Evolutionary conservation across 92 coral and sea anemone genomes (phyloP).

Genomic region (Siderastrea radians): DNA sequence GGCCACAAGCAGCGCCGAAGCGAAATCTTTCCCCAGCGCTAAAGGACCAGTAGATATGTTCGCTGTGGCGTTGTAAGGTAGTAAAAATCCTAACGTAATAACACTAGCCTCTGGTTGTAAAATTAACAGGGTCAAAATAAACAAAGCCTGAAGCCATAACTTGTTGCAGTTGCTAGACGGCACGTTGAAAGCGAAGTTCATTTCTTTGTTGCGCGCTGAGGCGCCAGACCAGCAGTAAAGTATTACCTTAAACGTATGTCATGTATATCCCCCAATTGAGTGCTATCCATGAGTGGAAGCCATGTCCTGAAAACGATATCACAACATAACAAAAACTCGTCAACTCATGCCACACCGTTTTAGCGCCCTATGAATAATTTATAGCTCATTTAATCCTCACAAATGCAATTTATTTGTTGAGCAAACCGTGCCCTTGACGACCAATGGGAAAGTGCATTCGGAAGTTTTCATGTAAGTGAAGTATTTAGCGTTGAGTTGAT

Average conservation of each 20-base stretch:
- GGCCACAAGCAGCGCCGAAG: constrained; percentile 74
- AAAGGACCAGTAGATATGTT: constrained; percentile 1
- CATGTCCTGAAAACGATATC: constrained; percentile 20
- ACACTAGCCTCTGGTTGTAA: constrained; percentile 4
- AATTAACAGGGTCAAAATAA: constrained; percentile 31
- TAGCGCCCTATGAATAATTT: constrained; percentile 40
- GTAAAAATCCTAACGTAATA: constrained; percentile 27
- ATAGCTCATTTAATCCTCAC: constrained; percentile 30
- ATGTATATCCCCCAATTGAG: background rate
- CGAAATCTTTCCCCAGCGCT: constrained; percentile 48
- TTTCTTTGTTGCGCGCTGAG: constrained; percentile 6
- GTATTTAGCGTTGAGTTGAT: constrained; percentile 18
- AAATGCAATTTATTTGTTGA: constrained; percentile 46
- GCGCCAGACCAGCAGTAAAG: background rate
- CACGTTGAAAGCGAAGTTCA: background rate
- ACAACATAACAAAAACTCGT: constrained; percentile 10
- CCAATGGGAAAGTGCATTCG: constrained; percentile 39
- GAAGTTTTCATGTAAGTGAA: constrained; percentile 19
- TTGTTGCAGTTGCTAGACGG: constrained; percentile 28
- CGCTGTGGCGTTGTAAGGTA: constrained; percentile 25
- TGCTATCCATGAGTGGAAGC: background rate
- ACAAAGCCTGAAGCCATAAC: constrained; percentile 36
- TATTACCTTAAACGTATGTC: background rate
- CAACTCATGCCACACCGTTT: constrained; percentile 21
- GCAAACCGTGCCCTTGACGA: constrained; percentile 29